A percentile compares a stretch with the other conserved stretches of the same genome.
phyloP scores from a whole-genome alignment of 2,113 vertebrate species.

The Brachirus orientalis region DNA sequence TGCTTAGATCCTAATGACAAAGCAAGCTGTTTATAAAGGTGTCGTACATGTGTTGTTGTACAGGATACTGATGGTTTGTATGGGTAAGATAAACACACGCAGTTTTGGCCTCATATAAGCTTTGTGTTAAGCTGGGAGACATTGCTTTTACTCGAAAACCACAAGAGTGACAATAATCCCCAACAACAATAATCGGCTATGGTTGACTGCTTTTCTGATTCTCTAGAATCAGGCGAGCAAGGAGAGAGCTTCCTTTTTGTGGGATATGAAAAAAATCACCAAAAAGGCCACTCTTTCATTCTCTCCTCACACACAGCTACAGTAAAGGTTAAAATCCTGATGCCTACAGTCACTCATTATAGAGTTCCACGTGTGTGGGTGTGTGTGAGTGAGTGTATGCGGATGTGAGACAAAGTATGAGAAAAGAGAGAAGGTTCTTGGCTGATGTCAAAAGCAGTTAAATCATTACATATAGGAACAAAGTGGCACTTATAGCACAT shows the following conservation, averaged over 20 bases:
- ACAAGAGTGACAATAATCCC: slow-evolving; percentile 23
- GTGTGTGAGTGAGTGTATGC: slow-evolving; percentile 27
- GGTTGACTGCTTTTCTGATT: slow-evolving; percentile 19
- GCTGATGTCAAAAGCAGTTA: slow-evolving; percentile 62
- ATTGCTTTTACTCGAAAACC: slow-evolving; percentile 22
- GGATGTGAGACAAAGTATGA: slow-evolving; percentile 23
- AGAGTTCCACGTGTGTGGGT: slow-evolving; percentile 26
- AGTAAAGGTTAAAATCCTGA: slow-evolving; percentile 56
- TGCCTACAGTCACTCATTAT: slow-evolving; percentile 61
- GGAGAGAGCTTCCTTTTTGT: slow-evolving; percentile 14
- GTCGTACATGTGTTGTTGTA: slow-evolving; percentile 12
- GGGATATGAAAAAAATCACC: slow-evolving; percentile 2
- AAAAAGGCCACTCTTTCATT: slow-evolving; percentile 23
- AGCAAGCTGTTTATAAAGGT: slow-evolving; percentile 21
- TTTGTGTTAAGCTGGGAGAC: neutral
- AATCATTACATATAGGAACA: slow-evolving; percentile 64
- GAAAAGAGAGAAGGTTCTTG: slow-evolving; percentile 44
- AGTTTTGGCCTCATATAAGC: neutral
- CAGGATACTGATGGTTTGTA: slow-evolving; percentile 24
- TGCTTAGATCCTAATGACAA: slow-evolving; percentile 24
- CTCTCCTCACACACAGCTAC: slow-evolving; percentile 12
- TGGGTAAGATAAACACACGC: slow-evolving; percentile 14
- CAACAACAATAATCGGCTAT: slow-evolving; percentile 35
- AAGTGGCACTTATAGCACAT: slow-evolving; percentile 75
- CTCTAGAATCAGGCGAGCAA: neutral